Base-by-base conservation (phyloP, 2,888 invertebrate genomes). In the Drosophila cyrtoloma region DNA sequence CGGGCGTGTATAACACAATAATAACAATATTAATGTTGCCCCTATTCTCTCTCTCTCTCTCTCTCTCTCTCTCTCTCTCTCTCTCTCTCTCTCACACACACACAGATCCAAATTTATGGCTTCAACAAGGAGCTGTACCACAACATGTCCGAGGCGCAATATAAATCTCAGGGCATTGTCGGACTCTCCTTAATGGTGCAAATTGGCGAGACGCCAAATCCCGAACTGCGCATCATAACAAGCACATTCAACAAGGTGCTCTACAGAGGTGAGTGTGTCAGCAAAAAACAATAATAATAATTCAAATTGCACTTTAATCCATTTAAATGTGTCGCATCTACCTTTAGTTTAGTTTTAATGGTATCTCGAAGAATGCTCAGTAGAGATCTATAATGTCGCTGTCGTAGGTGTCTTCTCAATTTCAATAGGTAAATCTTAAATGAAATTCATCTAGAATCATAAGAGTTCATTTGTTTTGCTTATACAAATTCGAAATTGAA, bases 121-220 rank as follows among this genome's bases (percentile, higher is more conserved):
- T 99, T 98, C 95, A 99, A 99, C 94, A 97, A 97, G 79, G 99
- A 99, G 93, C 94, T 99, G 63, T 99, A 99, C 94, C 97, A 97
- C 93, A 99, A 99, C 93, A 97, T 98, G 96, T 97, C 98, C 35
- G 98, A 98, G 93, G 99, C 99, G 7, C 97, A 97, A 91, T 97
- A 97, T 93, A 98, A 98, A 93, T 98, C 99, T n/a, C 97, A 99
- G 92, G 99, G 99, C 74, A 96, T 99, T 81, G 97, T 99, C 26
- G 99, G 97, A 32, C 97, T 99, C 83, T 97, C 99, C 22, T 95
- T 99, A 58, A 98, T 99, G 97, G 96, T 99, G 71, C 95, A 98
- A 97, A 96, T 98, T 91, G 97, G 97, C 62, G 97, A 98, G 87
- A 96, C 96, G 65, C 97, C 97, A 75, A 97, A 97, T 94, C 96